Conservation (phyloP, 2,797 vertebrate species). For the Alosa sapidissima region DNA sequence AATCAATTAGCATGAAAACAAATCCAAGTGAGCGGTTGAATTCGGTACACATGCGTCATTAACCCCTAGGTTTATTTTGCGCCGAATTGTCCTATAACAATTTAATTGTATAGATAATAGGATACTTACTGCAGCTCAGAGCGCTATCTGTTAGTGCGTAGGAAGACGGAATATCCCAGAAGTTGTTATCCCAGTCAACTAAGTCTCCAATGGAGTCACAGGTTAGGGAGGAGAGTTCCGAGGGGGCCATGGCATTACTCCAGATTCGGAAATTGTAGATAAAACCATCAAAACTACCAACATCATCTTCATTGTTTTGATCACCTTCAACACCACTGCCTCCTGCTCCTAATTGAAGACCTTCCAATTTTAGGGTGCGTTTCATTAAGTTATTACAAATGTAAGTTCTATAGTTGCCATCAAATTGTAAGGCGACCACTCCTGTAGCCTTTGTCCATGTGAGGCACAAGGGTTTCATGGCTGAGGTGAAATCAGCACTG, state of each 20-base stretch:
- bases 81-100: too few relatives aligned
- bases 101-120: not conserved
- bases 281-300: slow-evolving; percentile 76
- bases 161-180: slow-evolving; percentile 84
- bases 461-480: slow-evolving; percentile 81
- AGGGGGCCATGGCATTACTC: slow-evolving; percentile 78
- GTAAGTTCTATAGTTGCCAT: slow-evolving; percentile 59
- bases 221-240: slow-evolving; percentile 75
- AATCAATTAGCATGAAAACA: too few relatives aligned
- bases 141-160: slow-evolving; percentile 83
- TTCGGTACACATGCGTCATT: too few relatives aligned
- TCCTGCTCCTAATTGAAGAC: slow-evolving; percentile 76
- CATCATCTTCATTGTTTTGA: not conserved
- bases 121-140: slow-evolving; percentile 94
- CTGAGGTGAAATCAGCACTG: slow-evolving; percentile 68
- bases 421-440: slow-evolving; percentile 67
- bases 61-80: not conserved
- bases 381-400: slow-evolving; percentile 65
- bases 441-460: slow-evolving; percentile 73
- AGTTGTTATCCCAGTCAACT: slow-evolving; percentile 91
- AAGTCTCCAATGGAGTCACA: slow-evolving; percentile 83
- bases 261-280: slow-evolving; percentile 95
- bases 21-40: too few relatives aligned
- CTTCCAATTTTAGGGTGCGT: slow-evolving; percentile 70
- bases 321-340: not conserved